Base-by-base conservation (phyloP, 2,888 invertebrate species). In the Trissoscelio sp. region DNA sequence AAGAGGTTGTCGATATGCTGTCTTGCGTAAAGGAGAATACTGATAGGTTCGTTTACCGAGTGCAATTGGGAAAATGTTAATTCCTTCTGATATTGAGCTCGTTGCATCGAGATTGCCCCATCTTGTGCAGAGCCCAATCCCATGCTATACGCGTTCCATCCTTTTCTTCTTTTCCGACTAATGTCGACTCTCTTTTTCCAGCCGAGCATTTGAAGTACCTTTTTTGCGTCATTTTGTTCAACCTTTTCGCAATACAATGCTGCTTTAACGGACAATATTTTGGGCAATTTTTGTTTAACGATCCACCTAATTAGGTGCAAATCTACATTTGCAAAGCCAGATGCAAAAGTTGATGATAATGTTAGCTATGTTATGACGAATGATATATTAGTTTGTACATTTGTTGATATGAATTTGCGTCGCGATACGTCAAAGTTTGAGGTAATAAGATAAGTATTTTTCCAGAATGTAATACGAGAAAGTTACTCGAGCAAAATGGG, bases 51-150 rank as follows among this genome's bases (percentile, higher is more conserved):
- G 79, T 70, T 69, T 75, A 72, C 72, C 31, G 57, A 74, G 42
- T 14, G 62, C 82, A 83, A 83, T 84, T 79, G 85, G 82, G 83
- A 83, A 85, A 84, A 85, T 83, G 84, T 83, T 85, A 84, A 84
- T 83, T 83, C 81, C 79, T 79, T 80, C 75, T 74, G 79, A 75
- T 81, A 70, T 78, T 72, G 57, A 66, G 70, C 70, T 78, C 70
- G 70, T 78, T 48, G 70, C 70, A 72, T 70, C 64, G 70, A 78
- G 53, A 72, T 78, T 72, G 70, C 57, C 55, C 78, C 64, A 72
- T 72, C 64, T 78, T 48, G 57, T 31, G 37, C 48, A 70, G 37
- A 28, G 44, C 20, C 20, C 5, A 12, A 44, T 44, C 12, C 62
- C 16, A 20, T 51, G 14, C 69, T 9, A 28, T 12, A 39, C 0